Conservation (phyloP, 1,140 invertebrate genomes). For the Meloidogyne exigua region DNA sequence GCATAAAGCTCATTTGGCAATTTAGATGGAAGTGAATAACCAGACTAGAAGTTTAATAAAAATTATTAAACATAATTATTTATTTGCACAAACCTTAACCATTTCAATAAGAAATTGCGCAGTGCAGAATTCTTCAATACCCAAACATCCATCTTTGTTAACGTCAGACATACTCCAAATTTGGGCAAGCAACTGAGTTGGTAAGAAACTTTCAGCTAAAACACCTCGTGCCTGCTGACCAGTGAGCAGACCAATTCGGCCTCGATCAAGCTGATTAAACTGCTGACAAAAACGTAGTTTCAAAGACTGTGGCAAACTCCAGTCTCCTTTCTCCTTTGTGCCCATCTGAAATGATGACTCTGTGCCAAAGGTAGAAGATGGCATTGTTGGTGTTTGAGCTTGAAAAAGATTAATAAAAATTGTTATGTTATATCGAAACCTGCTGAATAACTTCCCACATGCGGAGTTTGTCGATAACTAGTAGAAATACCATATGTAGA, state of each 20-base stretch:
- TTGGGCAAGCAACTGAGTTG: constrained; percentile 82
- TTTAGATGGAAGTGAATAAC: constrained; percentile 50
- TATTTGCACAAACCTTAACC: constrained; percentile 45
- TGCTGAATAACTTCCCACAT: constrained; percentile 13
- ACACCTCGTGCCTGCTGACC: constrained; percentile 82
- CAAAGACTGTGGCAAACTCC: constrained; percentile 70
- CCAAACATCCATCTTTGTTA: constrained; percentile 62
- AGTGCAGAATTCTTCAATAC: constrained; percentile 61
- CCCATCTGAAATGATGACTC: constrained; percentile 39
- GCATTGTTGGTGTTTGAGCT: constrained; percentile 18
- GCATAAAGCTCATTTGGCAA: constrained; percentile 53
- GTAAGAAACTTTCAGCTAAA: constrained; percentile 86
- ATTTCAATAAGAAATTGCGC: constrained; percentile 63
- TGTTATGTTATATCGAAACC: not conserved
- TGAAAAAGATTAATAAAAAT: not conserved
- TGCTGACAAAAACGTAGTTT: constrained; percentile 91
- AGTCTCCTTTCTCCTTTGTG: constrained; percentile 43
- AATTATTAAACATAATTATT: not conserved
- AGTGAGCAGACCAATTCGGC: constrained; percentile 63
- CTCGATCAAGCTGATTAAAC: constrained; percentile 72
- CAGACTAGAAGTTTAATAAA: constrained; percentile 39
- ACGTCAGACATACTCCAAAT: constrained; percentile 75
- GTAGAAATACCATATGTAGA: constrained; percentile 20
- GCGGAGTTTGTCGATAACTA: constrained; percentile 16
- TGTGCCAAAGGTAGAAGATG: not conserved